Evolutionary conservation across 1,140 invertebrate genomes (phyloP), one percentile per base, ranked within the genome.

Genomic region (Laodelphax striatellus): DNA sequence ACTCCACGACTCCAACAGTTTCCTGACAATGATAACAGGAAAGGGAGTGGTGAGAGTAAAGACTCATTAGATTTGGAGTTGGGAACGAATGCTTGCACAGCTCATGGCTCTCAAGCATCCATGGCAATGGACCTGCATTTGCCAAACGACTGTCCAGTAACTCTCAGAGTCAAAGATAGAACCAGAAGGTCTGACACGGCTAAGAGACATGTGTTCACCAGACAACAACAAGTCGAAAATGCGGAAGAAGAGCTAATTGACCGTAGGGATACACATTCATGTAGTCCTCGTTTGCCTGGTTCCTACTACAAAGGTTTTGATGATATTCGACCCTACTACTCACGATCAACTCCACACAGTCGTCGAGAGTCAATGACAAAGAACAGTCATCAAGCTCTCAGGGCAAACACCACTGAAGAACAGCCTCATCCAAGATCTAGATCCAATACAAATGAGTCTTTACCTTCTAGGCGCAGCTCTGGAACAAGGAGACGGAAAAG

Each of bases 61-160:
- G 55, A 69, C 64, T 64, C 66, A 34, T 56, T 68, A 46, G 57
- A 60, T 41, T 19, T 56, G 57, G 60, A 66, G 61, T 28, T 70
- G 55, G 31, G 65, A 11, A 60, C 66, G n/a, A 70, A 62, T 46
- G 65, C 64, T 19, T 44, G 42, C 50, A 58, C 13, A 63, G 63
- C 60, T 63, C 78, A 74, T 65, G 82, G 76, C 42, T 85, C 79
- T 62, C 84, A 82, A 71, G 82, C 75, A 21, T 85, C 86, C 0
- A 81, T 88, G 78, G 83, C 83, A 5, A 75, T 88, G 75, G 85
- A 88, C 69, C 68, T 87, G 44, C 84, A 87, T 68, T 75, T 82
- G 21, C 78, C 79, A 14, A 77, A 78, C 60, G 80, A 77, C 69
- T 83, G 77, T 70, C 82, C 80, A 9, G 80, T 87, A 13, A 87